Base-by-base conservation (phyloP, 2,113 vertebrate species). In the Coryphaenoides rupestris region DNA sequence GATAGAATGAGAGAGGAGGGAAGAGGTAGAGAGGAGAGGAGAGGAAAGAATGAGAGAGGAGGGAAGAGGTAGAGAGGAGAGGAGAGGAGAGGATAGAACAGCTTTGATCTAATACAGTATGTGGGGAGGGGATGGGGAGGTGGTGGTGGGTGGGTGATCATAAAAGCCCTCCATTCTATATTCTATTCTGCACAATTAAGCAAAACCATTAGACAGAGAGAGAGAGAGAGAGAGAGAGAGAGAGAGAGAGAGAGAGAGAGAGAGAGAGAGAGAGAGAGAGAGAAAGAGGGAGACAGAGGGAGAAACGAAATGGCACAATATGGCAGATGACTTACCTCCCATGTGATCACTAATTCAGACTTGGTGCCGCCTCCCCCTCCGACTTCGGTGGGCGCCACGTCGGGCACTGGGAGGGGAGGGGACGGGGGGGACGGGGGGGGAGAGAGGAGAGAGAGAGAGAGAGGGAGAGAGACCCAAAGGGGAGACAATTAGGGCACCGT, bases 331-430 rank as follows among this genome's bases (percentile, higher is more conserved):
- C 95, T 98, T 94, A 98, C 96, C 88, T 98, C 96, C 96, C 96
- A 98, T 56, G 94, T 96, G 84, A 98, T 98, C 83, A 98, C 95
- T 85, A 98, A 91, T 88, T 98, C 96, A 65, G 96, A 95, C 72
- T 94, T 94, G 84, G 94, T 97, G 79, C 96, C 96, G 63, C 95
- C 96, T 83, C 96, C 96, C 73, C 96, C 96, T 74, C 91, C 93
- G 69, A 98, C 94, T 82, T 98, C 95, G 57, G 94, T 92, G 28
- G 96, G 96, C 72, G 95, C 92, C 65, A 92, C 90, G 83, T 98
- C 95, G 0, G 96, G 96, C 86, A 89, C 96, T 98, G 84, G 56
- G 75, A 70, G 59, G 79, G 78, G n/a, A n/a, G n/a, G n/a, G n/a
- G n/a, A n/a, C n/a, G n/a, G n/a, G n/a, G n/a, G n/a, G n/a, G n/a